phyloP scores from a whole-genome alignment of 2,888 invertebrate species.

The Lycaena phlaeas region DNA sequence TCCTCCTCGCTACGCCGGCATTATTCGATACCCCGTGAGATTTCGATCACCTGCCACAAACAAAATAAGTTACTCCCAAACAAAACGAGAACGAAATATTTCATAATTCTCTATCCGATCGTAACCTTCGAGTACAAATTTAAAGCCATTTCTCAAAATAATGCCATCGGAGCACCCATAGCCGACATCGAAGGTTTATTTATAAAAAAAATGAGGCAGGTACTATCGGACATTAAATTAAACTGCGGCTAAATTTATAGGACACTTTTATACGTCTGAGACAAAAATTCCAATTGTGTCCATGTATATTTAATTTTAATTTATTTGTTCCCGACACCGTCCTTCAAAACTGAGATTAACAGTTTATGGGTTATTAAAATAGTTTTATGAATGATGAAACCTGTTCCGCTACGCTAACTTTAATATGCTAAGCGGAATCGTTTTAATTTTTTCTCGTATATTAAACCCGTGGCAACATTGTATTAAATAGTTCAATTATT shows the following conservation, averaged over 20 bases:
- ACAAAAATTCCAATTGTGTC: constrained; percentile 72
- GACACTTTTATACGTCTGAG: constrained; percentile 72
- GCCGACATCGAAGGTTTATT: constrained; percentile 62
- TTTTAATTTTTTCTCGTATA: constrained; percentile 26
- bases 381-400: constrained; percentile 67
- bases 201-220: constrained; percentile 64
- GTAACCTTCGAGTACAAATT: constrained; percentile 47
- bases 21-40: not conserved
- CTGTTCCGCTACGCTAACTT: constrained; percentile 32
- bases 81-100: constrained; percentile 8
- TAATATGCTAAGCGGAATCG: constrained; percentile 7
- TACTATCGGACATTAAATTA: constrained; percentile 73
- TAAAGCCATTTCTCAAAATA: constrained; percentile 67
- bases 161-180: constrained; percentile 64
- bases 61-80: constrained; percentile 1
- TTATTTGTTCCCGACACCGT: constrained; percentile 66
- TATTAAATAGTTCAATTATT: too few species aligned
- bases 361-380: constrained; percentile 65
- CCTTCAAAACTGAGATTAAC: constrained; percentile 62
- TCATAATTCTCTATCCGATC: constrained; percentile 19
- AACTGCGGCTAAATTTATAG: constrained; percentile 72
- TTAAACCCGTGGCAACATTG: too few species aligned
- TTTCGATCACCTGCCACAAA: not conserved
- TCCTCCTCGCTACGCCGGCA: not conserved
- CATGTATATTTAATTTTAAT: constrained; percentile 73